Evolutionary conservation across 2,113 vertebrate species (phyloP).

Genomic region (Tetrax tetrax): DNA sequence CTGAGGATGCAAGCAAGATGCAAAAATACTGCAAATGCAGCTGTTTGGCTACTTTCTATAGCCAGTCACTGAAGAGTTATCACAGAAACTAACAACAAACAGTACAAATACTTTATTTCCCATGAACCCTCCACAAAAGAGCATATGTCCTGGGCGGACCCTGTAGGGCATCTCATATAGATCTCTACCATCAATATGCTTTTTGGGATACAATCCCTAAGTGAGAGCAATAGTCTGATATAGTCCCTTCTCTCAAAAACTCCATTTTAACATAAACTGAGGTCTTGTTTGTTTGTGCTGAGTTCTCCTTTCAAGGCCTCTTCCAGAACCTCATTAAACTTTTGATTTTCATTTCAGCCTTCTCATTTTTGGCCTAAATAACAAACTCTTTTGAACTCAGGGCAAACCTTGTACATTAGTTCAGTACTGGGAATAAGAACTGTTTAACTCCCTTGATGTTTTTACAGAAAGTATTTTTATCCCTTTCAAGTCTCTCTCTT

Average conservation of each 20-base stretch:
- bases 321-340: background rate
- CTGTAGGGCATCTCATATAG: background rate
- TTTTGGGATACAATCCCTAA: background rate
- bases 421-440: background rate
- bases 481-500: background rate
- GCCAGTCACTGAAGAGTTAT: background rate
- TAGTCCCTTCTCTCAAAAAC: background rate
- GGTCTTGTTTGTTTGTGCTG: background rate
- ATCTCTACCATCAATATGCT: background rate
- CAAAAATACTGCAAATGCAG: background rate
- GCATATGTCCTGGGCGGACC: background rate
- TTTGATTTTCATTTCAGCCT: background rate
- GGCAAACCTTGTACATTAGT: background rate
- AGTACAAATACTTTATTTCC: background rate
- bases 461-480: background rate
- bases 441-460: background rate
- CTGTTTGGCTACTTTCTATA: background rate
- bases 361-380: background rate
- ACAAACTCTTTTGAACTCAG: background rate
- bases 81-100: background rate
- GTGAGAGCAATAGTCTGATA: background rate
- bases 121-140: background rate
- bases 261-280: background rate
- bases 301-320: background rate
- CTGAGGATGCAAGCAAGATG: background rate